Conservation (phyloP, 2,113 vertebrate species). For the Pitta sordida region DNA sequence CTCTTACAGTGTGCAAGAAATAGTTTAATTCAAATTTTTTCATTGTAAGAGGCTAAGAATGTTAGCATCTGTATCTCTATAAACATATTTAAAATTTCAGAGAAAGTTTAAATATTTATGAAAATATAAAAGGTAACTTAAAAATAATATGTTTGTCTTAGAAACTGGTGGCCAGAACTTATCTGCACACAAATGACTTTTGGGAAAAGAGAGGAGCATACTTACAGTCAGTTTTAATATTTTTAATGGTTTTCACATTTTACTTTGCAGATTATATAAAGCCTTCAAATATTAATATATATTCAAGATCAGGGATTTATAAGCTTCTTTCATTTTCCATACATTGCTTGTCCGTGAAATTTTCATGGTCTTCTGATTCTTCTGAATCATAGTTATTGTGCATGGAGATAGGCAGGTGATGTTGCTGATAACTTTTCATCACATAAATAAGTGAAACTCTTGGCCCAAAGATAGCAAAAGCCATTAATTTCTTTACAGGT, state of each 20-base stretch:
- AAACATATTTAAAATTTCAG: constrained; percentile 53
- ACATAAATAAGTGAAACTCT: background rate
- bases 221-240: constrained; percentile 65
- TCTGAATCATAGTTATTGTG: constrained; percentile 19
- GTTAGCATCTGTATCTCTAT: background rate
- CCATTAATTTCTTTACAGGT: background rate
- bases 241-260: constrained; percentile 63
- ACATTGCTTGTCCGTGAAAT: constrained; percentile 23
- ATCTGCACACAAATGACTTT: constrained; percentile 44
- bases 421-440: background rate
- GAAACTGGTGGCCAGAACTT: constrained; percentile 46
- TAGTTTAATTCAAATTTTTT: background rate
- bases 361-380: constrained; percentile 36
- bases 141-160: constrained; percentile 52
- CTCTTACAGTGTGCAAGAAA: background rate
- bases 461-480: background rate
- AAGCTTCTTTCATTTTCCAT: constrained; percentile 19
- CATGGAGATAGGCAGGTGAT: constrained; percentile 12
- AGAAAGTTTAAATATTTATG: constrained; percentile 35
- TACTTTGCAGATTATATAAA: constrained; percentile 58
- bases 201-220: constrained; percentile 20
- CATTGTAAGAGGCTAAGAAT: background rate
- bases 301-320: constrained; percentile 54
- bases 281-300: constrained; percentile 54
- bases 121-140: constrained; percentile 45